Evolutionary conservation across 2,797 vertebrate species (phyloP), one percentile per base, ranked within the genome.

Genomic region (Limosa lapponica): DNA sequence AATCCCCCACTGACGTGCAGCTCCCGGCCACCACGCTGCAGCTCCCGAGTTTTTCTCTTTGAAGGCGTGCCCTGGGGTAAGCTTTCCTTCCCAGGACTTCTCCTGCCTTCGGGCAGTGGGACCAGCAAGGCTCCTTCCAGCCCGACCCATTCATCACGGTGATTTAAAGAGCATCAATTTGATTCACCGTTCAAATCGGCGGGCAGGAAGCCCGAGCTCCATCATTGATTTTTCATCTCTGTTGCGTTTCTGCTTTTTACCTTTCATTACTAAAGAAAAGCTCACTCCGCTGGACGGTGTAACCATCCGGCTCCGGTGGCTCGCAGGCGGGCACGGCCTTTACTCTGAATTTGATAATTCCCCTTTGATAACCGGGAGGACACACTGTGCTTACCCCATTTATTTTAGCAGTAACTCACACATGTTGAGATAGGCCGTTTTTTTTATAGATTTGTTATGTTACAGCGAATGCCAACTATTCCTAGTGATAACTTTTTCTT

Each of bases 291-390:
- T 54, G 87, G 64, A 18, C 52, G 27, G 23, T 64, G 52, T 64
- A 67, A 25, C 55, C 61, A 52, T 66, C 43, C 11, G 15, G 43
- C 74, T 82, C 79, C 1, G 1, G 71, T 57, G 52, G 59, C 83
- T 92, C 6, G 7, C 44, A 61, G 71, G 64, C 41, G 1, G 36
- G 23, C 71, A 71, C 24, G 49, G 78, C 92, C 89, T 96, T 91
- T 94, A 48, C 74, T 94, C 91, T 89, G 55, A 55, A 89, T 95
- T 89, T 87, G 80, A 48, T 96, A 72, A 75, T 66, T 86, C 66
- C 74, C 27, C 80, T 72, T 86, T 51, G 73, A 89, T 90, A 94
- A 89, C 28, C 23, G 70, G 58, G 28, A 95, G 66, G 58, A 94
- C 90, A 70, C 1, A 2, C 77, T 91, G 80, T 94, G 58, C 70